phyloP scores from a whole-genome alignment of 2,888 invertebrate genomes.

The Gymnosoma rotundatum region DNA sequence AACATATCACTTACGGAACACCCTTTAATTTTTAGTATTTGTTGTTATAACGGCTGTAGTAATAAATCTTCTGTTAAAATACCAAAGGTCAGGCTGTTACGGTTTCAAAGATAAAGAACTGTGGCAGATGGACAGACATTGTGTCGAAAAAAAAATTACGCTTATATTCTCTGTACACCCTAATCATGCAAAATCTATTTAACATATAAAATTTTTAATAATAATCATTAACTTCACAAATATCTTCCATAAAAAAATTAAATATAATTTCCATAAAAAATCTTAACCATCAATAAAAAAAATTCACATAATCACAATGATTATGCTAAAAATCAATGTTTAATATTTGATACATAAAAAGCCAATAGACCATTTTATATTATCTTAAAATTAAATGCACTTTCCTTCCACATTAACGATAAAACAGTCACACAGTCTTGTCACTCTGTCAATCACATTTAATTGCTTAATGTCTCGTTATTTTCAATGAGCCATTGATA shows the following conservation, averaged over 20 bases:
- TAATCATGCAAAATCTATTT: too few species aligned
- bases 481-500: constrained; percentile 68
- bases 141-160: too few species aligned
- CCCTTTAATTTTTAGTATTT: too few species aligned
- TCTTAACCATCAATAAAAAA: constrained; percentile 7
- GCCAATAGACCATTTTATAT: constrained; percentile 59
- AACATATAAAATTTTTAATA: too few species aligned
- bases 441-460: constrained; percentile 70
- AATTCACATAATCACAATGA: constrained; percentile 2
- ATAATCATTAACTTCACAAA: not conserved
- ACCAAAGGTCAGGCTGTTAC: too few species aligned
- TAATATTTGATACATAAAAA: constrained; percentile 56
- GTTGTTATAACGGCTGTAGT: too few species aligned
- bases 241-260: not conserved
- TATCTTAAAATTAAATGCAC: constrained; percentile 50
- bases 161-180: too few species aligned
- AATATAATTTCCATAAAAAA: not conserved
- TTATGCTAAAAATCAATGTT: constrained; percentile 43
- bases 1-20: too few species aligned
- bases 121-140: too few species aligned
- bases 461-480: constrained; percentile 70
- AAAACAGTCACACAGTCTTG: constrained; percentile 42
- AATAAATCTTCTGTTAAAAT: too few species aligned
- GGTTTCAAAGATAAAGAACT: too few species aligned
- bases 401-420: constrained; percentile 35